A percentile compares a stretch with the other conserved stretches of the same genome.
These are phyloP conservation scores for Gymnarchus niloticus DNA, from an alignment of 2,113 vertebrate species.

Conservation along the genomic window DNA sequence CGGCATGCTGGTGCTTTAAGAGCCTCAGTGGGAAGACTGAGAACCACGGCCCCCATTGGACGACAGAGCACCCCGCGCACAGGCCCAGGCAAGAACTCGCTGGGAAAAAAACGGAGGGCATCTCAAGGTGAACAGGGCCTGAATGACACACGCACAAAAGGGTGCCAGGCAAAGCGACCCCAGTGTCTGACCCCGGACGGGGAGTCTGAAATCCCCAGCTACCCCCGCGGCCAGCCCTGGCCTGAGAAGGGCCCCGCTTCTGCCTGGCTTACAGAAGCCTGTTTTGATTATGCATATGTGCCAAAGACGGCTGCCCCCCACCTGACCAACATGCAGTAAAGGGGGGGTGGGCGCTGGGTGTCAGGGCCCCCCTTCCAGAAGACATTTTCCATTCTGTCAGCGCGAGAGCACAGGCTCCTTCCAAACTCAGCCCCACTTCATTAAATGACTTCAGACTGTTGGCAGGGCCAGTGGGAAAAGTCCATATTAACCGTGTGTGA, in stretches of 20 bases:
- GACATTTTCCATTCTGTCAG: conserved; percentile 81
- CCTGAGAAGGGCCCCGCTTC: neutral
- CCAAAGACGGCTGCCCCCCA: neutral
- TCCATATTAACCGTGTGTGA: conserved; percentile 69
- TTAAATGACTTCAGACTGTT: conserved; percentile 74
- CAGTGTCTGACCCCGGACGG: neutral
- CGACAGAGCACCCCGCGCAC: neutral
- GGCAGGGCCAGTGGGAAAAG: conserved; percentile 67
- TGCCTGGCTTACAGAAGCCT: neutral
- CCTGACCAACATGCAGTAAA: neutral
- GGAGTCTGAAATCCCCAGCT: no score
- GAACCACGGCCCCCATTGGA: neutral
- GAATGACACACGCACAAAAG: neutral
- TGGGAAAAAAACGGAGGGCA: neutral
- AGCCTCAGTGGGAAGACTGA: neutral
- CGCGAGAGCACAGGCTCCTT: conserved; percentile 57
- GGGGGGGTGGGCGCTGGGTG: conserved; percentile 24
- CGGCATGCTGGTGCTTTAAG: neutral
- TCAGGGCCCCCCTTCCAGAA: conserved; percentile 56
- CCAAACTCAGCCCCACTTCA: conserved; percentile 66
- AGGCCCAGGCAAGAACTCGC: neutral
- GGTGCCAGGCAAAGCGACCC: neutral
- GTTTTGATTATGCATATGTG: conserved; percentile 9
- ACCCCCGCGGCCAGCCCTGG: no score
- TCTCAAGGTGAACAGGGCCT: neutral